These are phyloP conservation scores for Pandemis cinnamomeana DNA, from an alignment of 2,888 invertebrate species.

Conservation along the genomic window DNA sequence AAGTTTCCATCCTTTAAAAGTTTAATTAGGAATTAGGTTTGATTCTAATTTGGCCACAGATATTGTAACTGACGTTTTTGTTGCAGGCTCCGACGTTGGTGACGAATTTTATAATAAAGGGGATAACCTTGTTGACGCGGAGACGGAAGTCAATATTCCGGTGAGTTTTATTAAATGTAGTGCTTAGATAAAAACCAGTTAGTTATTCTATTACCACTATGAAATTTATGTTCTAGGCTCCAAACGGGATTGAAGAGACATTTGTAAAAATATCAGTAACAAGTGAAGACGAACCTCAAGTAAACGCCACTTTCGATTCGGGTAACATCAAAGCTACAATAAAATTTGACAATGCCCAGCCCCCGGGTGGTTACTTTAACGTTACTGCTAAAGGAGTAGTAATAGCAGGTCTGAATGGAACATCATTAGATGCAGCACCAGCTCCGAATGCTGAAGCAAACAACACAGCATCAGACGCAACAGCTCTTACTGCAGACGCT, in stretches of 20 bases:
- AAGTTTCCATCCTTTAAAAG: too few species aligned
- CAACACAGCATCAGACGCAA: not conserved
- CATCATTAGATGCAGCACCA: not conserved
- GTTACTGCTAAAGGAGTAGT: not conserved
- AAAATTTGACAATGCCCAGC: not conserved
- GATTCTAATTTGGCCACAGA: not conserved
- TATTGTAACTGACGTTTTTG: too few species aligned
- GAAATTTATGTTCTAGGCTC: not conserved
- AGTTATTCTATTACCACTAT: not conserved
- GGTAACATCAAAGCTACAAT: not conserved
- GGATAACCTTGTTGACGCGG: not conserved
- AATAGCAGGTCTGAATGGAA: not conserved
- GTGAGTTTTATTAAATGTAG: not conserved
- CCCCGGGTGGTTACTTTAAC: slow-evolving; percentile 3
- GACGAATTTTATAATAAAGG: slow-evolving; percentile 2
- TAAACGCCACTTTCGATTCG: slow-evolving; percentile 4
- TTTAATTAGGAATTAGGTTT: not conserved
- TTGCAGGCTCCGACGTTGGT: not conserved
- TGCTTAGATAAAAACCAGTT: too few species aligned
- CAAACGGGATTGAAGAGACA: not conserved
- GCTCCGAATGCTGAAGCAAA: not conserved
- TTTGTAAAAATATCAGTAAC: slow-evolving; percentile 1
- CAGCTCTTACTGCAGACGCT: not conserved
- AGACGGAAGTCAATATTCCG: slow-evolving; percentile 1
- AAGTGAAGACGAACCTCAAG: slow-evolving; percentile 5